phyloP scores from a whole-genome alignment of 2,888 invertebrate species.

The Seira ritae region DNA sequence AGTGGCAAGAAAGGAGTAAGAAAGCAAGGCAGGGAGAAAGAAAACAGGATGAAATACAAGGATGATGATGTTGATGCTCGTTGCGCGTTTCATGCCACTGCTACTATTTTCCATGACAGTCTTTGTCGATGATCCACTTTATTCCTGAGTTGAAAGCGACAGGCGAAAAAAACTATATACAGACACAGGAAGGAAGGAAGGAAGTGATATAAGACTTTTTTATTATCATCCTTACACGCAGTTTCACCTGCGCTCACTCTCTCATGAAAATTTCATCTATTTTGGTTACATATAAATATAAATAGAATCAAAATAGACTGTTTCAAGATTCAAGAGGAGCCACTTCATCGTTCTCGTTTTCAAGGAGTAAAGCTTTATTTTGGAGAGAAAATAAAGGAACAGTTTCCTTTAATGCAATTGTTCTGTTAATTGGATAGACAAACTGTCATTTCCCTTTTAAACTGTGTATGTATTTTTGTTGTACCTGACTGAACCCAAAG shows the following conservation, averaged over 20 bases:
- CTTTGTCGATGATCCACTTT: neutral
- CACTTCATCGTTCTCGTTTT: neutral
- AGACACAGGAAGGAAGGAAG: conserved; percentile 50
- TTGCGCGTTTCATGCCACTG: too few relatives aligned
- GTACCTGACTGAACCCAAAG: too few relatives aligned
- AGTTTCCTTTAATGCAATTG: conserved; percentile 51
- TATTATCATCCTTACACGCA: conserved; percentile 8
- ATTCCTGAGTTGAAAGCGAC: conserved; percentile 23
- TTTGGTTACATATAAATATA: neutral
- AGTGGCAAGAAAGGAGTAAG: conserved; percentile 30
- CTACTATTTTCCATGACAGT: neutral
- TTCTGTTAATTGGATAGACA: conserved; percentile 46
- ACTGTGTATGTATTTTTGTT: too few relatives aligned
- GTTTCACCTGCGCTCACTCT: conserved; percentile 36
- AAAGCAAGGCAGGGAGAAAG: neutral
- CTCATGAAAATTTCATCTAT: neutral
- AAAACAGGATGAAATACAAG: neutral
- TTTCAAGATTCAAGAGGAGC: neutral
- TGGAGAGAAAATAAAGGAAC: conserved; percentile 8
- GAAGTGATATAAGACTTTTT: conserved; percentile 47
- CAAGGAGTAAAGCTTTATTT: neutral
- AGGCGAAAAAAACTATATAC: conserved; percentile 22
- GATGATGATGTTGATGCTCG: neutral
- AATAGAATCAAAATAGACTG: neutral
- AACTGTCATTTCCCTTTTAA: neutral